Evolutionary conservation across 2,113 vertebrate species (phyloP).

Genomic region (Spea multiplicata): DNA sequence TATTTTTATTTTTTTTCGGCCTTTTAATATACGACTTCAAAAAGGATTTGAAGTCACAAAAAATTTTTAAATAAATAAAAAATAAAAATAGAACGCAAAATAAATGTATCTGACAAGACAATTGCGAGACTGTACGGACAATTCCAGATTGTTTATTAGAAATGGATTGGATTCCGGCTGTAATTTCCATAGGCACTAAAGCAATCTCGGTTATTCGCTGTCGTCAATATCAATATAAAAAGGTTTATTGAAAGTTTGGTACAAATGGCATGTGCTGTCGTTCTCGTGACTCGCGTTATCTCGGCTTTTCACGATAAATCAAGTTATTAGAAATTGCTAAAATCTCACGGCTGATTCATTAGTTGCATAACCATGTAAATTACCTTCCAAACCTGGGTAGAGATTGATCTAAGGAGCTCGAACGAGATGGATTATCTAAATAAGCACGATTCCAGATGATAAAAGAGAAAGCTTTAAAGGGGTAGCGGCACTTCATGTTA

Average conservation of each 20-base stretch:
- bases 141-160: slow-evolving; percentile 29
- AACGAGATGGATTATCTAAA: not conserved
- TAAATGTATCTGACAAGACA: slow-evolving; percentile 36
- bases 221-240: slow-evolving; percentile 10
- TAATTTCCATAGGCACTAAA: slow-evolving; percentile 12
- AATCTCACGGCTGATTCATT: not conserved
- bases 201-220: slow-evolving; percentile 17
- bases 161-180: slow-evolving; percentile 1
- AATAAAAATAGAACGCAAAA: slow-evolving; percentile 20
- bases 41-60: slow-evolving; percentile 38
- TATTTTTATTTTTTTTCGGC: slow-evolving; percentile 10
- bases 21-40: slow-evolving; percentile 39
- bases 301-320: not conserved
- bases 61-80: slow-evolving; percentile 27
- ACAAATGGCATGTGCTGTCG: not conserved
- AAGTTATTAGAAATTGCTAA: not conserved
- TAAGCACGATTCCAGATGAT: too few relatives aligned
- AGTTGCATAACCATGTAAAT: not conserved
- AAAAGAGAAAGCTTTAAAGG: too few relatives aligned
- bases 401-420: not conserved
- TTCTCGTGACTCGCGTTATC: not conserved
- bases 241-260: slow-evolving; percentile 23
- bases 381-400: not conserved
- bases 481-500: too few relatives aligned
- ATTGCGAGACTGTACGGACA: slow-evolving; percentile 6